A percentile compares a stretch with the other conserved stretches of the same genome.
phyloP scores from a whole-genome alignment of 1,140 invertebrate genomes.

The Triops cancriformis region DNA sequence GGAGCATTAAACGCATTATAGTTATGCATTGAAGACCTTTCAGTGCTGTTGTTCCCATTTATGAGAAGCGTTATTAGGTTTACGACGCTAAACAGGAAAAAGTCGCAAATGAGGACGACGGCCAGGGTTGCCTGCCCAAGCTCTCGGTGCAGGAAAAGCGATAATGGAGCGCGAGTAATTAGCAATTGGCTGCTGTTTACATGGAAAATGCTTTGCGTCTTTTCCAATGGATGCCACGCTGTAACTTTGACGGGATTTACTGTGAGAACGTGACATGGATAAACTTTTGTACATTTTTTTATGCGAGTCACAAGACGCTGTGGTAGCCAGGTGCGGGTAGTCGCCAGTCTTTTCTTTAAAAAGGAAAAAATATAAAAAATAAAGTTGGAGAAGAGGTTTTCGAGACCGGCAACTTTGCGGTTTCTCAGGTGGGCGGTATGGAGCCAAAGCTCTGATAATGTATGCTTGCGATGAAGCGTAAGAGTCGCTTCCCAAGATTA shows the following conservation, averaged over 20 bases:
- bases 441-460: not conserved
- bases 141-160: not conserved
- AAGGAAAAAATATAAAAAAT: not conserved
- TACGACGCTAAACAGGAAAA: not conserved
- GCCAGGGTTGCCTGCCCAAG: not conserved
- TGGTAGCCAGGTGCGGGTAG: not conserved
- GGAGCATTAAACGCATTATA: conserved; percentile 10
- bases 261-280: not conserved
- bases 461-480: conserved; percentile 10
- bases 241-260: not conserved
- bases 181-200: not conserved
- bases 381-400: not conserved
- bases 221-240: not conserved
- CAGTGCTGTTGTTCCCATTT: conserved; percentile 4
- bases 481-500: not conserved
- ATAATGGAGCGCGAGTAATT: not conserved
- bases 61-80: not conserved
- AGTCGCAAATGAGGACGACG: not conserved
- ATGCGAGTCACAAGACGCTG: not conserved
- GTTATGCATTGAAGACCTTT: conserved; percentile 10
- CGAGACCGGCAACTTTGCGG: not conserved
- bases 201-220: not conserved
- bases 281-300: not conserved
- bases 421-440: not conserved
- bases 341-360: not conserved